Percentiles rank a stretch among this genome's conserved stretches.
These are phyloP conservation scores for Drosophila borealis DNA, from an alignment of 2,888 invertebrate genomes.

Conservation along the genomic window DNA sequence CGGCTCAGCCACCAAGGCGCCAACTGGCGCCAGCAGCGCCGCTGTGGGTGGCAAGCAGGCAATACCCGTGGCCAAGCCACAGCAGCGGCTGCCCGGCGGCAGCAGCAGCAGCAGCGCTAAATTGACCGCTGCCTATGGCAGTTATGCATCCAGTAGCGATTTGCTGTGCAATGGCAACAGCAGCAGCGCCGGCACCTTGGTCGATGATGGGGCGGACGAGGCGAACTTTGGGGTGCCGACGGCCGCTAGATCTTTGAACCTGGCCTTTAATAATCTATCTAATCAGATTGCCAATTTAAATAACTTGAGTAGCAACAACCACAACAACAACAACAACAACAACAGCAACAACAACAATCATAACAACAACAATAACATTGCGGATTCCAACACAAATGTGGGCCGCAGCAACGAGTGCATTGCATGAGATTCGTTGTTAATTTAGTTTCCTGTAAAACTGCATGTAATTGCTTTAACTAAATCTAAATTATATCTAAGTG, in stretches of 20 bases:
- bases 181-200: conserved; percentile 76
- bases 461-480: conserved; percentile 38
- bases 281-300: conserved; percentile 70
- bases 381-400: conserved; percentile 75
- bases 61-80: conserved; percentile 59
- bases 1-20: conserved; percentile 10
- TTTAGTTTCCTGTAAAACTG: conserved; percentile 52
- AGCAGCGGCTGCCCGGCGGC: conserved; percentile 61
- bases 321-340: conserved; percentile 42
- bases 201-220: conserved; percentile 65
- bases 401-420: conserved; percentile 77
- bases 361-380: conserved; percentile 44
- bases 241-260: conserved; percentile 68
- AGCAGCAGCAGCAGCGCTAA: conserved; percentile 42
- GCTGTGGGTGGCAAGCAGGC: conserved; percentile 47
- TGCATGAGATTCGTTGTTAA: conserved; percentile 80
- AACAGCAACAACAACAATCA: conserved; percentile 45
- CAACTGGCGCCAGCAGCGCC: conserved; percentile 27
- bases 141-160: conserved; percentile 67
- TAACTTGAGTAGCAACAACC: conserved; percentile 51
- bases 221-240: conserved; percentile 62
- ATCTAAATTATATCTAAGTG: conserved; percentile 9
- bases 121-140: conserved; percentile 40
- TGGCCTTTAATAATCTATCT: conserved; percentile 64
- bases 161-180: conserved; percentile 70